Base-by-base conservation (phyloP, 23 tunicate genomes). In the Phallusia fumigata region DNA sequence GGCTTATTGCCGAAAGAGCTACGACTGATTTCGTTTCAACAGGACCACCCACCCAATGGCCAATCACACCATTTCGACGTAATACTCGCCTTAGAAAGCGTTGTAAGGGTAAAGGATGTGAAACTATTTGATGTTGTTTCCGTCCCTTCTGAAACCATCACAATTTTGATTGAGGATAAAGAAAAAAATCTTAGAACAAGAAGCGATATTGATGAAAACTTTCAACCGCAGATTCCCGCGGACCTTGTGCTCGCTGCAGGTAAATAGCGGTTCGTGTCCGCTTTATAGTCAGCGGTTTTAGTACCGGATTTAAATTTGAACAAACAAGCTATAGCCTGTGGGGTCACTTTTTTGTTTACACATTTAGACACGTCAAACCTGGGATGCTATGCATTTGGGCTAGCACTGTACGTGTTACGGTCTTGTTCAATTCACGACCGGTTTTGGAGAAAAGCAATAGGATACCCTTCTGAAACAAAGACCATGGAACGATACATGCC, bases 391-490 rank as follows among this genome's bases (percentile, higher is more conserved):
- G 89, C 83, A 21, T 74, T 93, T 53, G 90, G 87, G 3, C 35
- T 85, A 1, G 93, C 93, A 15, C 36, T 93, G 65, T 88, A 81
- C 52, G 82, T 53, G 26, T 26, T 93, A 30, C 81, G 78, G 30
- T 52, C 85, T 11, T 93, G 98, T 65, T 78, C 81, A 0, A 75
- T 82, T 31, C 98, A 93, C 65, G 98, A 88, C 32, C 76, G 98
- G 13, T 88, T 84, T 78, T 65, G 77, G 19, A 85, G 98, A 78
- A 88, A 75, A 85, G 98, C 93, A 2, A 74, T 81, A 32, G 98
- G 98, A 2, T 83, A 78, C 49, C 93, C 84, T 2, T 30, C 51
- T 32, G 76, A 87, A 34, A 87, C 81, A 12, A 24, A 69, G n/a
- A 49, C 76, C 30, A 50, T 88, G 53, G 44, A 40, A 65, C 49